These are phyloP conservation scores for Carposina sasakii DNA, from an alignment of 1,140 invertebrate species.

Conservation along the genomic window DNA sequence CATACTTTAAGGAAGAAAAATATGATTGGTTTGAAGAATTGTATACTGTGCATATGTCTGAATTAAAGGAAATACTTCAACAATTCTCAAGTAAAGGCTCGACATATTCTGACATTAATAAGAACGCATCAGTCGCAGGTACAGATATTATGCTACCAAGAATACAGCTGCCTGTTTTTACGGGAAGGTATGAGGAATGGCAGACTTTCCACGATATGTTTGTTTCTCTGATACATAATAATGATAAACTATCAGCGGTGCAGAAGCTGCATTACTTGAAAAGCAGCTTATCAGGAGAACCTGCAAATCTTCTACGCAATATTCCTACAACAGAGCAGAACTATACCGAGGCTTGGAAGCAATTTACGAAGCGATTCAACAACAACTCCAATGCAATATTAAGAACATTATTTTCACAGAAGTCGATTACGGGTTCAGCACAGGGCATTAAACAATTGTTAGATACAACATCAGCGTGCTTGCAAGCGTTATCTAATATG, in stretches of 20 bases:
- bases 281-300: not conserved
- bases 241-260: constrained; percentile 7
- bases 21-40: too few species aligned
- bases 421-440: not conserved
- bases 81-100: too few species aligned
- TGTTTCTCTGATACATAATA: constrained; percentile 13
- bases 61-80: too few species aligned
- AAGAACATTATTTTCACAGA: not conserved
- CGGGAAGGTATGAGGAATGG: constrained; percentile 14
- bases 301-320: not conserved
- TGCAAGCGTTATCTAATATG: too few species aligned
- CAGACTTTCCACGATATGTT: constrained; percentile 13
- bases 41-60: too few species aligned
- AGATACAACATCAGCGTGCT: not conserved
- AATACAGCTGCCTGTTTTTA: constrained; percentile 10
- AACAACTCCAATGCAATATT: not conserved
- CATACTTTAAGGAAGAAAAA: too few species aligned
- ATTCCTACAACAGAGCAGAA: not conserved
- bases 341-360: constrained; percentile 1
- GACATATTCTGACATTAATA: too few species aligned
- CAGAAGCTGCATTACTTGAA: constrained; percentile 20
- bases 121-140: too few species aligned
- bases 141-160: constrained; percentile 9
- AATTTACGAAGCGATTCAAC: not conserved
- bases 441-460: not conserved